phyloP scores from a whole-genome alignment of 2,797 vertebrate genomes.

The Hemibagrus guttatus region DNA sequence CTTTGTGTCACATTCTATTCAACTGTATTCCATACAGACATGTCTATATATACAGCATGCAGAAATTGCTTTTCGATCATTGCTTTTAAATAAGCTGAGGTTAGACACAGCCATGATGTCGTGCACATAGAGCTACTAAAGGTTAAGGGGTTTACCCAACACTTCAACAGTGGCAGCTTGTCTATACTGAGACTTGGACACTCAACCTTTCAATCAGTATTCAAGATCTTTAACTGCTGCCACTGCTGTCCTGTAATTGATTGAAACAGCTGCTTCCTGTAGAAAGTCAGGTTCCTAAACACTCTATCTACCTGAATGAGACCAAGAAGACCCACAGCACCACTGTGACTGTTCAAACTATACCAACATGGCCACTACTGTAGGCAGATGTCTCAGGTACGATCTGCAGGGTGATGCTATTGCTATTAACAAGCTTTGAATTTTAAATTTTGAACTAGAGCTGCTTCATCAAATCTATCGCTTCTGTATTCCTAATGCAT shows the following conservation, averaged over 20 bases:
- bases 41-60: not conserved
- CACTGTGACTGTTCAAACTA: not conserved
- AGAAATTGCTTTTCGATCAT: not conserved
- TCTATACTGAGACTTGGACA: slow-evolving; percentile 6
- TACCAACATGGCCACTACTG: no score
- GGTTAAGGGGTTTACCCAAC: not conserved
- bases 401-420: not conserved
- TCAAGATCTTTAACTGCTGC: slow-evolving; percentile 16
- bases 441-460: not conserved
- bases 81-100: not conserved
- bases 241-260: not conserved
- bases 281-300: not conserved
- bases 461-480: not conserved
- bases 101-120: not conserved
- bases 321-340: not conserved
- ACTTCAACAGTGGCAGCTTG: not conserved
- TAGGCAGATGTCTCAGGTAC: not conserved
- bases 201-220: not conserved
- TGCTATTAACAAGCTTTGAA: not conserved
- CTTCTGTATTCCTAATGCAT: not conserved
- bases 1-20: not conserved
- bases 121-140: not conserved
- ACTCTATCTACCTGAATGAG: not conserved
- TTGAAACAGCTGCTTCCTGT: not conserved
- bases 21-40: not conserved